A percentile compares a stretch with the other conserved stretches of the same genome.
These are phyloP conservation scores for Caenorhabditis remanei DNA, from an alignment of 1,140 invertebrate genomes.

Conservation along the genomic window DNA sequence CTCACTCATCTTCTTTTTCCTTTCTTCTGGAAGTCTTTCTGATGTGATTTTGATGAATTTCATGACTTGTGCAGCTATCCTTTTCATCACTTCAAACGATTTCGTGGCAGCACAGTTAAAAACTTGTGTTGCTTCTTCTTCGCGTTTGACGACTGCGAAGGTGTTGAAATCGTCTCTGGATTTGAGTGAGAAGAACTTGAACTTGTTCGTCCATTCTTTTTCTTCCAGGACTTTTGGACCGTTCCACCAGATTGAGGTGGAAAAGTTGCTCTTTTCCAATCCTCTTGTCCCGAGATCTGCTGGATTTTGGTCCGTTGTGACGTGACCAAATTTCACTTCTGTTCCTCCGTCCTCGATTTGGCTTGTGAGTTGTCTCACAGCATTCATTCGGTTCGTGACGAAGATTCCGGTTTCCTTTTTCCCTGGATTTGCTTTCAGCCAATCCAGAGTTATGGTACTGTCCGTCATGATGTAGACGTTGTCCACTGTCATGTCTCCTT, in stretches of 20 bases:
- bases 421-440: neutral
- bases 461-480: constrained; percentile 17
- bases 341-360: neutral
- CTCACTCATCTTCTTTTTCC: no score
- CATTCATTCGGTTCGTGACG: constrained; percentile 4
- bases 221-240: no score
- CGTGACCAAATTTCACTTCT: constrained; percentile 20
- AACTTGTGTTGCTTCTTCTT: no score
- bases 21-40: no score
- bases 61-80: no score
- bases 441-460: constrained; percentile 26
- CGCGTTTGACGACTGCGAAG: no score
- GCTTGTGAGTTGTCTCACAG: neutral
- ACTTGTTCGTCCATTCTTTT: no score
- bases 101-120: no score
- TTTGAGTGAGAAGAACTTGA: no score
- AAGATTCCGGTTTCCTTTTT: constrained; percentile 17
- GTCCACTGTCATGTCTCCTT: neutral
- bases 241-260: neutral
- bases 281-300: constrained; percentile 59
- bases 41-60: no score
- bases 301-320: constrained; percentile 47
- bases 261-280: neutral
- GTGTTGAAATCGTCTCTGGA: no score
- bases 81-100: no score